Conservation (phyloP, 1,140 invertebrate species). For the Drepana arcuata region DNA sequence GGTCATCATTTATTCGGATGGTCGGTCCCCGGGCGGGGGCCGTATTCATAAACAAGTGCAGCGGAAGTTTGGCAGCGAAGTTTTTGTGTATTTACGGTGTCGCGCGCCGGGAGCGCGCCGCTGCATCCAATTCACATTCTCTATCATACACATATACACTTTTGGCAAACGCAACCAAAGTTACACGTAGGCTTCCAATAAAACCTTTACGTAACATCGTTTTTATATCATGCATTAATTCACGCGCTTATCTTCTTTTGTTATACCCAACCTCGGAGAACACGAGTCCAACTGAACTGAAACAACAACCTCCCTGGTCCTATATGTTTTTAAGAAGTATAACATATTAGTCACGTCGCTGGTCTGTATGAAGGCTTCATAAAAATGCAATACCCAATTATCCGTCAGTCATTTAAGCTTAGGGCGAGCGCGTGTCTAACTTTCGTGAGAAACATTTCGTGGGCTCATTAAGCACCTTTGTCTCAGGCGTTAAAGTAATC, state of each 20-base stretch:
- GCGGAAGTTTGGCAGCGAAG: slow-evolving; percentile 47
- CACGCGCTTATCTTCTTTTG: no score
- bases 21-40: slow-evolving; percentile 26
- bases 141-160: slow-evolving; percentile 13
- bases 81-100: slow-evolving; percentile 50
- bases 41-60: slow-evolving; percentile 58
- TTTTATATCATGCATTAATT: no score
- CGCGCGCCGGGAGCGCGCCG: slow-evolving; percentile 16
- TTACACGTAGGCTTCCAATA: slow-evolving; percentile 6
- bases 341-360: no score
- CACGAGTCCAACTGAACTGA: no score
- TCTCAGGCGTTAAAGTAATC: slow-evolving; percentile 36
- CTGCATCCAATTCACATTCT: slow-evolving; percentile 14
- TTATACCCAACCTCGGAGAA: no score
- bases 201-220: no score
- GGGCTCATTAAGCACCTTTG: slow-evolving; percentile 39
- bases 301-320: no score
- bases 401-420: no score
- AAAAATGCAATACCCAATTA: no score
- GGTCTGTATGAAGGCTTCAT: no score
- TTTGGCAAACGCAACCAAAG: slow-evolving; percentile 17
- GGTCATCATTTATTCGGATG: slow-evolving; percentile 25
- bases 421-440: no score
- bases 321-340: no score
- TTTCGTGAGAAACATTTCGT: slow-evolving; percentile 27